Conservation (phyloP, 1,140 invertebrate genomes). For the Drosophila pectinifera region DNA sequence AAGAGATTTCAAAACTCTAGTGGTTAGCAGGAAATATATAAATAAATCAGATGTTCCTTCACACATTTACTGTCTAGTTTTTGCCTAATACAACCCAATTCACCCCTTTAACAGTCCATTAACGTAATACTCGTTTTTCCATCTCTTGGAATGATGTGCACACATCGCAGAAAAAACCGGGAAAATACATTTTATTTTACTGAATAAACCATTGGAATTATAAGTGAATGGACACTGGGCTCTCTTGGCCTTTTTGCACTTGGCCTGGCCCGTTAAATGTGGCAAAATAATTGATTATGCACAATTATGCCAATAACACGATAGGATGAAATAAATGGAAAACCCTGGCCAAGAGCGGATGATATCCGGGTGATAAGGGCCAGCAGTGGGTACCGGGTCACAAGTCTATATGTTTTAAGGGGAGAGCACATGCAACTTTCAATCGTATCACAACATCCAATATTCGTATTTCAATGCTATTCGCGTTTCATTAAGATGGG, state of each 20-base stretch:
- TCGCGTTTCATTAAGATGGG: constrained; percentile 33
- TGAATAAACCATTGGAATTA: constrained; percentile 40
- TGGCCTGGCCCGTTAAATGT: constrained; percentile 66
- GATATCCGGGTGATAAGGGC: background rate
- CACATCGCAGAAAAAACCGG: background rate
- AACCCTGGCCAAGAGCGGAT: background rate
- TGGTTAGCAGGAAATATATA: background rate
- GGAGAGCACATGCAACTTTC: constrained; percentile 33
- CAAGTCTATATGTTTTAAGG: constrained; percentile 16
- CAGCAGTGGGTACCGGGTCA: background rate
- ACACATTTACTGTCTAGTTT: background rate
- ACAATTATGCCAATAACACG: constrained; percentile 69
- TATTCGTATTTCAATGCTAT: constrained; percentile 63
- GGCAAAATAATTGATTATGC: constrained; percentile 82
- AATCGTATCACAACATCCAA: constrained; percentile 76
- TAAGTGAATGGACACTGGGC: constrained; percentile 25
- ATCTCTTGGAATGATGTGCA: constrained; percentile 21
- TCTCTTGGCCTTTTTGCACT: constrained; percentile 37
- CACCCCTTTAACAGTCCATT: constrained; percentile 45
- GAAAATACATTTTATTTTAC: constrained; percentile 25
- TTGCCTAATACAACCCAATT: constrained; percentile 2
- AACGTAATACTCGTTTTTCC: constrained; percentile 13
- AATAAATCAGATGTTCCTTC: background rate
- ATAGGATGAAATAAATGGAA: constrained; percentile 26
- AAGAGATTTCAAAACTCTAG: background rate